Percentiles rank a stretch among this genome's conserved stretches.
phyloP scores from a whole-genome alignment of 2,797 vertebrate species.

The Lacerta viridis region DNA sequence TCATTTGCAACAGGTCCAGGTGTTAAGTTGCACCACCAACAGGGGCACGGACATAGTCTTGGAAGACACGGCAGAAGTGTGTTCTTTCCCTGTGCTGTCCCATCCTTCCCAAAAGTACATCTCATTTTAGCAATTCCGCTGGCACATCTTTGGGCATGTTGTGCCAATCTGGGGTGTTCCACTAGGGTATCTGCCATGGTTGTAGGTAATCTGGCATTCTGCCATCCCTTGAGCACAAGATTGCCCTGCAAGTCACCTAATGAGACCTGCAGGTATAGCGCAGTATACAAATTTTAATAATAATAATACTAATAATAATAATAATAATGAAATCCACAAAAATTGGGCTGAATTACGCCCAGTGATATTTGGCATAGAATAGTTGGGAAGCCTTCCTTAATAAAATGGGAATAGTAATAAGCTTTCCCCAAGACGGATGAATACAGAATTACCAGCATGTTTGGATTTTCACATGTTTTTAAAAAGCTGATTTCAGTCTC shows the following conservation, averaged over 20 bases:
- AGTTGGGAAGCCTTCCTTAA: neutral
- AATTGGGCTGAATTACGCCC: neutral
- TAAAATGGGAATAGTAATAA: neutral
- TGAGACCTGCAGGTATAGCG: too few relatives aligned
- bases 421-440: neutral
- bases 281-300: too few relatives aligned
- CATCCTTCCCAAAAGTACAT: too few relatives aligned
- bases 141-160: too few relatives aligned
- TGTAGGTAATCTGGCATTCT: too few relatives aligned
- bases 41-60: neutral
- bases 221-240: neutral
- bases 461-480: rapidly evolving
- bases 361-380: neutral
- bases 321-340: too few relatives aligned
- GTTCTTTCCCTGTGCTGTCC: neutral
- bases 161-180: too few relatives aligned
- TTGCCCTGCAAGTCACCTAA: neutral
- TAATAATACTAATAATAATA: too few relatives aligned
- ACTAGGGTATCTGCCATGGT: too few relatives aligned
- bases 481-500: rapidly evolving
- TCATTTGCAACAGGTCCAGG: neutral
- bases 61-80: neutral
- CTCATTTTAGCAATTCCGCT: neutral
- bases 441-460: neutral
- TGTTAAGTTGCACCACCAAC: neutral